Evolutionary conservation across 2,797 vertebrate species (phyloP).

Genomic region (Karalla daura): DNA sequence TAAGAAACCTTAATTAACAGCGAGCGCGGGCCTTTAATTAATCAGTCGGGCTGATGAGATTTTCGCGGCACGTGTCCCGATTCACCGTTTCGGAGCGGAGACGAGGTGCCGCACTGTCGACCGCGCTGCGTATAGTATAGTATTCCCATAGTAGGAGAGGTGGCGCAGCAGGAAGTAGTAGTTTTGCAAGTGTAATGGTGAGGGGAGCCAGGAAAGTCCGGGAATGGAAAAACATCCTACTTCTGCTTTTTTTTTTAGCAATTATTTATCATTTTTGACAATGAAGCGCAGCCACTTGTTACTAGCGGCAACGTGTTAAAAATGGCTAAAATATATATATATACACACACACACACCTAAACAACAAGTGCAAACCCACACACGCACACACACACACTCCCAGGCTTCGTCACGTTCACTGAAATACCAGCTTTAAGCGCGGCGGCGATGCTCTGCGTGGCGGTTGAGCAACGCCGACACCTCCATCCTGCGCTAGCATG

Average conservation of each 20-base stretch:
- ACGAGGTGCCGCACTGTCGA: too few species aligned
- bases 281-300: constrained; percentile 2
- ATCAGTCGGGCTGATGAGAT: constrained; percentile 15
- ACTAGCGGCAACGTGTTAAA: not conserved
- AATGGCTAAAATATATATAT: constrained; percentile 21
- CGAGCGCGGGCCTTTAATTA: constrained; percentile 23
- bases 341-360: too few species aligned
- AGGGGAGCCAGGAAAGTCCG: not conserved
- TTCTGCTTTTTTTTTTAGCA: too few species aligned
- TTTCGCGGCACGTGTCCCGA: not conserved
- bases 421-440: constrained; percentile 5
- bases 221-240: too few species aligned
- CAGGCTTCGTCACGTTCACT: not conserved
- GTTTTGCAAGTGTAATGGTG: not conserved
- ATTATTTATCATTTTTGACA: not conserved
- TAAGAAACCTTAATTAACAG: constrained; percentile 29
- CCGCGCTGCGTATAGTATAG: not conserved
- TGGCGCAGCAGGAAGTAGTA: not conserved
- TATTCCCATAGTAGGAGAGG: not conserved
- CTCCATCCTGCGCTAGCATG: too few species aligned
- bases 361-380: constrained; percentile 9
- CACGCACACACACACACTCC: not conserved
- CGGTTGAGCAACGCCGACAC: not conserved
- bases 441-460: constrained; percentile 10
- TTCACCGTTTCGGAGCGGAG: constrained; percentile 1